Conservation (phyloP, 30 jellyfish, hydroid and myxozoan species). For the Calvadosia cruxmelitensis region DNA sequence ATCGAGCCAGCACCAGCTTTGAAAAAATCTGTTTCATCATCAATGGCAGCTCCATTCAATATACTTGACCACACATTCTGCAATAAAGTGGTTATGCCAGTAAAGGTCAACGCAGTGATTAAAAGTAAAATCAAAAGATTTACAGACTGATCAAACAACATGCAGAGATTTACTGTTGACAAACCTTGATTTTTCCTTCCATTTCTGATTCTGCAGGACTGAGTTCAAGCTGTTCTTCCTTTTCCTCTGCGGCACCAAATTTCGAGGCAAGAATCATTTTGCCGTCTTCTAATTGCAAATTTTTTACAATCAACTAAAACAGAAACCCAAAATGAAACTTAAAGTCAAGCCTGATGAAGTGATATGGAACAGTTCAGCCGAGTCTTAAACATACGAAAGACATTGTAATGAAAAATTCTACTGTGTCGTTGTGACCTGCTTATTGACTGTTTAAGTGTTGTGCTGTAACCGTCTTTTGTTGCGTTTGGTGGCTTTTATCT, state of each 20-base stretch:
- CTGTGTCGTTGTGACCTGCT: too few species aligned
- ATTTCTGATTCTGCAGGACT: slow-evolving; percentile 72
- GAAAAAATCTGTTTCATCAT: slow-evolving; percentile 60
- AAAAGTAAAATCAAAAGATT: too few species aligned
- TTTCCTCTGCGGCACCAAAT: slow-evolving; percentile 70
- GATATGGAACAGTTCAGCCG: too few species aligned
- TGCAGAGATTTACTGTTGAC: too few species aligned
- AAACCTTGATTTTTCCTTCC: slow-evolving; percentile 46
- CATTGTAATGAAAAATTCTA: too few species aligned
- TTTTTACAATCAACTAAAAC: slow-evolving; percentile 63
- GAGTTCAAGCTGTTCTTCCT: slow-evolving; percentile 49
- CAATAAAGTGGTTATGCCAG: too few species aligned
- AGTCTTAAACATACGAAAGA: too few species aligned
- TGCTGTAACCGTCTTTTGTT: too few species aligned
- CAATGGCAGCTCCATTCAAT: slow-evolving; percentile 45
- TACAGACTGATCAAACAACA: too few species aligned
- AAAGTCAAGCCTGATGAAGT: not conserved
- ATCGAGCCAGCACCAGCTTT: slow-evolving; percentile 98
- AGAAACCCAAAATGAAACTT: not conserved
- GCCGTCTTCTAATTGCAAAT: slow-evolving; percentile 86
- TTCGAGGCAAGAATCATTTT: slow-evolving; percentile 85
- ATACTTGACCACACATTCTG: slow-evolving; percentile 84
- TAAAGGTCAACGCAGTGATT: too few species aligned
- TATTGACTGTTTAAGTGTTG: too few species aligned
- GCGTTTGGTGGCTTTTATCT: too few species aligned